Base-by-base conservation (phyloP, 2,797 vertebrate genomes). In the Coendou prehensilis region DNA sequence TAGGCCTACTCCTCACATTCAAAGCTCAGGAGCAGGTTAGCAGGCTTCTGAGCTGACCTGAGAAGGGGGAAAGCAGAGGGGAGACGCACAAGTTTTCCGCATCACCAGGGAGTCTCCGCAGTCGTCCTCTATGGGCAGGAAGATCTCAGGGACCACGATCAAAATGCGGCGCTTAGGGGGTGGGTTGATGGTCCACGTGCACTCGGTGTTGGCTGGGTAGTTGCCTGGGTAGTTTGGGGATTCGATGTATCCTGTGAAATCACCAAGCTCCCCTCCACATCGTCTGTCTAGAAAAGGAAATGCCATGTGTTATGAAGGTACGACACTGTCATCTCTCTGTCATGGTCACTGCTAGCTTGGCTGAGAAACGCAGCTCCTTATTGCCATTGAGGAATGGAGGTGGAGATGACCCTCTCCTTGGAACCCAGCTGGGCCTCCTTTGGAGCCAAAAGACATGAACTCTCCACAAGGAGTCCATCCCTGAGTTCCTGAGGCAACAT, bases 41-140 rank as follows among this genome's bases (percentile, higher is more conserved):
- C 80, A 80, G 86, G n/a, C 37, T 75, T 90, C 82, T 91, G 47
- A 37, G 57, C 20, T 41, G 37, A 87, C 93, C 64, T 61, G 79
- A 54, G 82, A 26, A 78, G 56, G 87, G 87, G 41, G 41, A 76
- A 26, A n/a, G 67, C 15, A 52, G 45, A 82, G 57, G 63, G 57
- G 88, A 97, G 97, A 99, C 99, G 99, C 98, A 99, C 99, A 98
- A 98, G 99, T 99, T 98, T 99, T 99, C 87, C 99, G 98, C 99
- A 99, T 99, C 93, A 99, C 99, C 97, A 99, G 98, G 98, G 99
- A 99, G 98, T 99, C 99, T 94, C 99, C 99, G 87, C 99, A 99
- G 98, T 99, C 99, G 0, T 99, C 99, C 96, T 99, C 99, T 85
- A 99, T 99, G 10, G 99, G 99, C 88, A 99, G 98, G 98, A 99